Evolutionary conservation across 1,140 invertebrate genomes (phyloP), one percentile per base, ranked within the genome.

Genomic region (Drosophila sproati): DNA sequence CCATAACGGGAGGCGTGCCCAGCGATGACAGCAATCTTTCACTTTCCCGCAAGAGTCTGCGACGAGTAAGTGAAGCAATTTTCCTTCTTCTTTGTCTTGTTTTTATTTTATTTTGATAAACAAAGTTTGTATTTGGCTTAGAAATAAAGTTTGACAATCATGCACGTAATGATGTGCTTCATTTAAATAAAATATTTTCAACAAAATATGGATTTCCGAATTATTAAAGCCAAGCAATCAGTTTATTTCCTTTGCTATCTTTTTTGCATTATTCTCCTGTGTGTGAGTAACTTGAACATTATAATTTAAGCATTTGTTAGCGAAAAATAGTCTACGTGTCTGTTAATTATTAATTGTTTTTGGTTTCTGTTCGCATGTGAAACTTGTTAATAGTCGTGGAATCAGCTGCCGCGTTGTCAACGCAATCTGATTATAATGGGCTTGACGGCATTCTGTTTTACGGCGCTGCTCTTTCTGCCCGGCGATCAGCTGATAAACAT

Each of bases 321-420:
- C 28, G 7, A 39, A 6, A 29, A 28, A 2, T 5, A 51, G 28
- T 28, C 28, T 29, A 41, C 29, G 20, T 51, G 8, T 54, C 34
- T 59, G 20, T 48, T 37, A 29, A 56, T 64, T 47, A 20, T 20
- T 20, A 20, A 20, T 20, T 20, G 20, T 67, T n/a, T 54, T 7
- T 63, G 43, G 70, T 57, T 47, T 35, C n/a, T 43, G 0, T 50
- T 48, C 94, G 6, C 5, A 28, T 28, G 4, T 34, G 34, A 48
- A 28, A 43, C n/a, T n/a, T 43, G 39, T 32, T 4, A 94, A 35
- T 81, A 97, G 96, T 93, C 94, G 92, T 97, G 96, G 97, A 96
- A 97, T 86, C 95, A 96, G 80, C 91, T 97, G 41, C 97, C 97
- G n/a, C 94, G 96, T 79, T 95, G 97, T 83, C 97, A 97, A 92